Conservation (phyloP, 2,113 vertebrate genomes). For the Trogon surrucura region DNA sequence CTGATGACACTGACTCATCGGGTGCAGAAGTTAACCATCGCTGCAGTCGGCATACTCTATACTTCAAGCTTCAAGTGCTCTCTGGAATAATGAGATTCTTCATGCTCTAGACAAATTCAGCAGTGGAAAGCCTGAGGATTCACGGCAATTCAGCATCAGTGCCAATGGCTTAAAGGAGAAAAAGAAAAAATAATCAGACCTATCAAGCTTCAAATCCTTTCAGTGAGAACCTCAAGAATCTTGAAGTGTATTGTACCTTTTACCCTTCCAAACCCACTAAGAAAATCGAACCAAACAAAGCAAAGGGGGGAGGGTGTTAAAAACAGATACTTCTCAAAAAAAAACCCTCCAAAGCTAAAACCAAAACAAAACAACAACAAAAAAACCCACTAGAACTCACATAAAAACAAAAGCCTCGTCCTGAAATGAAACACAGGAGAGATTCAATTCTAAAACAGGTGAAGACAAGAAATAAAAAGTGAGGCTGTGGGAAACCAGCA, state of each 20-base stretch:
- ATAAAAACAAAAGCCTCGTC: neutral
- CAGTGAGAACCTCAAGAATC: neutral
- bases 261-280: neutral
- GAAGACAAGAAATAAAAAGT: neutral
- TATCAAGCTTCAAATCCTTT: conserved; percentile 17
- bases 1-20: conserved; percentile 55
- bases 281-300: neutral
- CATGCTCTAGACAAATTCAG: conserved; percentile 56
- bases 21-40: conserved; percentile 51
- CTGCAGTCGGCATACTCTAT: conserved; percentile 22
- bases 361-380: neutral
- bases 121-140: conserved; percentile 38
- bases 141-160: conserved; percentile 36
- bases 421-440: neutral
- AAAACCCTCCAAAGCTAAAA: neutral
- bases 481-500: neutral
- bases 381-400: neutral
- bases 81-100: conserved; percentile 65
- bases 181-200: neutral
- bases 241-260: neutral
- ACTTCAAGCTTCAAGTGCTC: conserved; percentile 33
- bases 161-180: conserved; percentile 4
- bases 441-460: neutral
- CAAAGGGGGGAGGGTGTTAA: neutral
- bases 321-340: neutral